Percentiles rank a stretch among this genome's conserved stretches.
Conservation (phyloP, 1,140 invertebrate species). For the Venustaconcha ellipsiformis region DNA sequence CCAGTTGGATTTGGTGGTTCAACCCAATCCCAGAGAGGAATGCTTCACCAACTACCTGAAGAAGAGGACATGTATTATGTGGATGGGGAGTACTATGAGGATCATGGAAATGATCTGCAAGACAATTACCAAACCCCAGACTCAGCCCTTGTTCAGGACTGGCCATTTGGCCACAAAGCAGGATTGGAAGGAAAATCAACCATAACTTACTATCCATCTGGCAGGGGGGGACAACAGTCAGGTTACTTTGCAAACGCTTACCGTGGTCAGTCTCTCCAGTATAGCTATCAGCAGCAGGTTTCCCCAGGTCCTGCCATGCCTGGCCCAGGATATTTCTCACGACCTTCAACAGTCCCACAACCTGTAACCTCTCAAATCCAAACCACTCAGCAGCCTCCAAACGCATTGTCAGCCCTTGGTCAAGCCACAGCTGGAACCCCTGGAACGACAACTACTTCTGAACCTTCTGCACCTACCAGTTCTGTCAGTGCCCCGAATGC, state of each 20-base stretch:
- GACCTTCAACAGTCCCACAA: constrained; percentile 12
- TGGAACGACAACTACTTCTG: constrained; percentile 22
- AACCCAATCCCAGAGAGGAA: constrained; percentile 41
- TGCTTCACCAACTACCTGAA: constrained; percentile 10
- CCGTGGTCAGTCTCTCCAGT: constrained; percentile 58
- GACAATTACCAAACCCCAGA: constrained; percentile 34
- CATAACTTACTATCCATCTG: constrained; percentile 44
- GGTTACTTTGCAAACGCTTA: constrained; percentile 57
- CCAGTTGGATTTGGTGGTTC: constrained; percentile 15
- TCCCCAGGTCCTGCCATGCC: constrained; percentile 21
- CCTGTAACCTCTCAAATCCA: constrained; percentile 6
- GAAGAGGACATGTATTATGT: constrained; percentile 55
- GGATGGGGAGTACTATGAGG: constrained; percentile 48
- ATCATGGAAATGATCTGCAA: constrained; percentile 21
- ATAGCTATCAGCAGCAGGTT: constrained; percentile 27
- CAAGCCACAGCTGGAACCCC: neutral
- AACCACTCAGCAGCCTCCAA: constrained; percentile 6
- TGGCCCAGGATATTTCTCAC: constrained; percentile 56
- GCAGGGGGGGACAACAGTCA: constrained; percentile 23
- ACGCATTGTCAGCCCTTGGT: neutral
- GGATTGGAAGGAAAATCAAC: constrained; percentile 49
- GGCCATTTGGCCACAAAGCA: constrained; percentile 47
- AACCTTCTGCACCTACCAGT: constrained; percentile 7
- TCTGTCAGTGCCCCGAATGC: constrained; percentile 10
- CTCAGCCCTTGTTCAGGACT: constrained; percentile 49